These are phyloP conservation scores for Arrhamphus sclerolepis DNA, from an alignment of 2,797 vertebrate genomes.

Conservation along the genomic window DNA sequence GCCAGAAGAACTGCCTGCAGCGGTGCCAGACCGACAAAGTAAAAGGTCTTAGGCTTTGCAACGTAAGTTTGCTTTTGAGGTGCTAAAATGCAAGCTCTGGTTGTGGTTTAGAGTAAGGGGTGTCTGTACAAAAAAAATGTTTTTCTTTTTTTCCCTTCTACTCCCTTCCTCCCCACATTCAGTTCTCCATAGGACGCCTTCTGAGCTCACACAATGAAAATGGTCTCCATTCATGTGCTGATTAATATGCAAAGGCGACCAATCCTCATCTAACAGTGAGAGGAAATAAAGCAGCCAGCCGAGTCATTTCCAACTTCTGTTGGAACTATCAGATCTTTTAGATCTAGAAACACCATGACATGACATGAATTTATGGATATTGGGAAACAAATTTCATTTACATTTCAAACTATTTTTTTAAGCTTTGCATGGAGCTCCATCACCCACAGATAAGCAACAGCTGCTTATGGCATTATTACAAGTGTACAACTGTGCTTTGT, in stretches of 20 bases:
- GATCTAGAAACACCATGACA: constrained; percentile 19
- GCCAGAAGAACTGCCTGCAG: too few species aligned
- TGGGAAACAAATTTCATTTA: constrained; percentile 9
- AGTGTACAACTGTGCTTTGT: background rate
- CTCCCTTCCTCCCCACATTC: constrained; percentile 54
- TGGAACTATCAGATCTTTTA: constrained; percentile 29
- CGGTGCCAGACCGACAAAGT: too few species aligned
- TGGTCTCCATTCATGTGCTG: constrained; percentile 86
- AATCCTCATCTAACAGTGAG: constrained; percentile 77
- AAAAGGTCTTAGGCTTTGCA: too few species aligned
- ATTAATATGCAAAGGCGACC: constrained; percentile 93
- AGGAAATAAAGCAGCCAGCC: constrained; percentile 56
- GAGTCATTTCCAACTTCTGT: constrained; percentile 45
- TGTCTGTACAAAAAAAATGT: background rate
- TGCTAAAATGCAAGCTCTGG: too few species aligned
- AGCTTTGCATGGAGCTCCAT: background rate
- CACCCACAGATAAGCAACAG: background rate
- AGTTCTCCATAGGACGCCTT: constrained; percentile 82
- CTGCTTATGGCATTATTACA: background rate
- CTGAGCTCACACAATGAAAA: constrained; percentile 87
- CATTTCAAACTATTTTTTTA: constrained; percentile 13
- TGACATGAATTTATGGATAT: constrained; percentile 28
- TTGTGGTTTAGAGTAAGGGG: background rate
- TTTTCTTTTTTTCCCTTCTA: constrained; percentile 37
- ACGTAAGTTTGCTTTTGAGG: too few species aligned